Evolutionary conservation across 2,888 invertebrate species (phyloP), one percentile per base, ranked within the genome.

Genomic region (Andrena bicolor): DNA sequence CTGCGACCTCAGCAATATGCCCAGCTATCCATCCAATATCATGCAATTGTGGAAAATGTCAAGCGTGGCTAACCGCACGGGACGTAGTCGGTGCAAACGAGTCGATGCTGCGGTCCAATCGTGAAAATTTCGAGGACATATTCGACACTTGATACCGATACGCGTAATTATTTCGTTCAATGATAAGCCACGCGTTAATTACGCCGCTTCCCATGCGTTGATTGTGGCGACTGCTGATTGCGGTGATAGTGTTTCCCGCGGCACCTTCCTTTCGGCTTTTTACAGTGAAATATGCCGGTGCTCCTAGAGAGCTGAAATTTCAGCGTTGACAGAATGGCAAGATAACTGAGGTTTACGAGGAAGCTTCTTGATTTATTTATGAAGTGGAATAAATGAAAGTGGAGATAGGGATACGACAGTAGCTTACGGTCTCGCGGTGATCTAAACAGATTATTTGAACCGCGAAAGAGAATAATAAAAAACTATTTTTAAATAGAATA

Each of bases 41-140:
- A 79, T 65, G 69, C 86, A 88, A 87, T 88, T 86, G 82, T 72
- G 80, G 86, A 84, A 88, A 88, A 88, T 84, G 86, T 86, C 83
- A 80, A 84, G 73, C 76, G 82, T 69, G 87, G 87, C 70, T 86
- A 84, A 88, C 87, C 88, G 68, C 88, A 76, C 64, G 76, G 64
- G 77, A 80, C 76, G 78, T 78, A 60, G 80, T 61, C 71, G 75
- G 69, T 76, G 77, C 76, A 77, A 80, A 77, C 86, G 78, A 69
- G 72, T 74, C 66, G 74, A 70, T 56, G 72, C 75, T 48, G 76
- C 76, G 65, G 64, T 66, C 68, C 78, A 78, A 87, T 87, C 58
- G 82, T 75, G 82, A 83, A 87, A 87, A 87, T 86, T 41, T 87
- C 80, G 78, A 48, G 80, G 76, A 80, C 68, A 82, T 70, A 81